phyloP scores from a whole-genome alignment of 1,140 invertebrate species.

The Zaprionus lachaisei region DNA sequence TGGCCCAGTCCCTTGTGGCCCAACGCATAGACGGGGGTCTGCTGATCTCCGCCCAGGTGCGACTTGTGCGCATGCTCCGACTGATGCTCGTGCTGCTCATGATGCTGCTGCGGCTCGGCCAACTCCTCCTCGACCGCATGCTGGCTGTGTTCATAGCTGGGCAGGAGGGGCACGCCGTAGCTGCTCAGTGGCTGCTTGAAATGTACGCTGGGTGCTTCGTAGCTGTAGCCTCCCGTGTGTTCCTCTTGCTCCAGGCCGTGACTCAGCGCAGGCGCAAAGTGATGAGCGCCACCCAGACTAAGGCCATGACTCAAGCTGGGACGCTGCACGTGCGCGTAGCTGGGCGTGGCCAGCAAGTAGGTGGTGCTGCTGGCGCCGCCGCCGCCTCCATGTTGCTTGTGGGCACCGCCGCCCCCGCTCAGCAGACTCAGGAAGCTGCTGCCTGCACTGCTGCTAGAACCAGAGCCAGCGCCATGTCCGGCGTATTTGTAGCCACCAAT shows the following conservation, averaged over 20 bases:
- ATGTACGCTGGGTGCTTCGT: constrained; percentile 46
- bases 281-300: constrained; percentile 1
- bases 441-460: not conserved
- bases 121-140: constrained; percentile 19
- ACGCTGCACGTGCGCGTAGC: constrained; percentile 18
- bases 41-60: constrained; percentile 24
- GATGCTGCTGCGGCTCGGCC: constrained; percentile 19
- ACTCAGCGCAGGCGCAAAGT: constrained; percentile 27
- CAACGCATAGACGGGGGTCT: constrained; percentile 65
- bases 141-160: constrained; percentile 61
- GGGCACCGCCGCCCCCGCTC: constrained; percentile 14
- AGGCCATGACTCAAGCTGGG: constrained; percentile 4
- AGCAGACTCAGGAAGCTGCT: constrained; percentile 20
- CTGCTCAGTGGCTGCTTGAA: constrained; percentile 64
- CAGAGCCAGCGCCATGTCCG: not conserved
- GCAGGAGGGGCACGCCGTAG: constrained; percentile 61
- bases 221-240: constrained; percentile 47
- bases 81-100: constrained; percentile 46
- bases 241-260: constrained; percentile 46
- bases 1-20: constrained; percentile 80
- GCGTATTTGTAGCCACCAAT: constrained; percentile 34
- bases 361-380: constrained; percentile 33
- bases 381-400: constrained; percentile 45
- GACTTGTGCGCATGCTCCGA: constrained; percentile 23
- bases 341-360: constrained; percentile 54